Percentiles rank a stretch among this genome's conserved stretches.
Conservation (phyloP, 2,888 invertebrate genomes). For the Lycia hirtaria region DNA sequence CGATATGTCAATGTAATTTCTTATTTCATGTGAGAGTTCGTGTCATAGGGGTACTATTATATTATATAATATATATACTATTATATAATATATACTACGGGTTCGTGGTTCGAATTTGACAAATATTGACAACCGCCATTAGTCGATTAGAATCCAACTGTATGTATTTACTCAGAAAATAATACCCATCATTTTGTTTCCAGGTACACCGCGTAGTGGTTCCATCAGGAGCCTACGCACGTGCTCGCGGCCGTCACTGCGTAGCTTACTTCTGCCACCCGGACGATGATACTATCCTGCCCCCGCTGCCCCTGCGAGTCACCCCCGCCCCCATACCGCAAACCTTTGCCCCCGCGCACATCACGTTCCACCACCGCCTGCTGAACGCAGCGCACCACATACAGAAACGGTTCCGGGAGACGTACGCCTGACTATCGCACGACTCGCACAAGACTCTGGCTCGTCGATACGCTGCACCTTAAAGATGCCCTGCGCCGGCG, state of each 20-base stretch:
- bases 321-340: conserved; percentile 72
- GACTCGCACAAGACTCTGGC: conserved; percentile 47
- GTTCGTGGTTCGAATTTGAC: too few species aligned
- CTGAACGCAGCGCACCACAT: conserved; percentile 89
- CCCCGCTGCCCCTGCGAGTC: conserved; percentile 77
- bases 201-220: conserved; percentile 90
- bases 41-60: too few species aligned
- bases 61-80: too few species aligned
- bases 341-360: conserved; percentile 71
- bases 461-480: conserved; percentile 45
- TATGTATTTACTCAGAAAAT: background rate
- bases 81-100: too few species aligned
- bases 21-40: too few species aligned
- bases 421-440: conserved; percentile 85
- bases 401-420: conserved; percentile 89
- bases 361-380: conserved; percentile 83
- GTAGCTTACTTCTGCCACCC: conserved; percentile 92
- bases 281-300: conserved; percentile 83
- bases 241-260: conserved; percentile 89
- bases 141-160: too few species aligned
- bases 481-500: too few species aligned
- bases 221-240: conserved; percentile 87
- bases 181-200: conserved; percentile 23
- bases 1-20: too few species aligned
- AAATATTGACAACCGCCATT: too few species aligned